These are phyloP conservation scores for Pavo muticus DNA, from an alignment of 2,113 vertebrate species.

Conservation along the genomic window DNA sequence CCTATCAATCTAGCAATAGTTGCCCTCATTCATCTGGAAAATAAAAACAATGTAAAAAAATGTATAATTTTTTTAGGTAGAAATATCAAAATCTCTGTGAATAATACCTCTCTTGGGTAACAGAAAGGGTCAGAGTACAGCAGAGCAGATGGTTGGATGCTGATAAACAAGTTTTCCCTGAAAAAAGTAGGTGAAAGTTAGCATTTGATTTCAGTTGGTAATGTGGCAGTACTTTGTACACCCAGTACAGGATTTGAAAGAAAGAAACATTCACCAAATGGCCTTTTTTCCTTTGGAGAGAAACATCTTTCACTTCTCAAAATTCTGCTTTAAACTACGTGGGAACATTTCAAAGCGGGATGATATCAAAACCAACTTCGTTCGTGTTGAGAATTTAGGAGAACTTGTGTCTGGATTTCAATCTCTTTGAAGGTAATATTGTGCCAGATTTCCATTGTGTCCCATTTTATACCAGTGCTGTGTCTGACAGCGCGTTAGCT, in stretches of 20 bases:
- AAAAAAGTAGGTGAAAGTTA: neutral
- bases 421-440: neutral
- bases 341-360: neutral
- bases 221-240: neutral
- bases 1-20: neutral
- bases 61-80: neutral
- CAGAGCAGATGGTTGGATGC: neutral
- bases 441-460: neutral
- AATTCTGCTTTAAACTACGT: neutral
- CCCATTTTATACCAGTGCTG: fast-evolving
- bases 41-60: neutral
- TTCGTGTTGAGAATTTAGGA: neutral
- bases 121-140: neutral
- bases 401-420: neutral
- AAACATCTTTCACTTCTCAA: neutral
- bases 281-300: neutral
- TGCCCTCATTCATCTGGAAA: neutral
- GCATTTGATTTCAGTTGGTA: neutral
- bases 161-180: neutral
- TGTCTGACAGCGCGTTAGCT: neutral
- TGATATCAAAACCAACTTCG: neutral
- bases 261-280: neutral
- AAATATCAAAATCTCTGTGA: neutral
- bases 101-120: neutral
- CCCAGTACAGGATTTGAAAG: neutral